A percentile compares a stretch with the other conserved stretches of the same genome.
phyloP scores from a whole-genome alignment of 2,797 vertebrate species.

The Arctocebus calabarensis region DNA sequence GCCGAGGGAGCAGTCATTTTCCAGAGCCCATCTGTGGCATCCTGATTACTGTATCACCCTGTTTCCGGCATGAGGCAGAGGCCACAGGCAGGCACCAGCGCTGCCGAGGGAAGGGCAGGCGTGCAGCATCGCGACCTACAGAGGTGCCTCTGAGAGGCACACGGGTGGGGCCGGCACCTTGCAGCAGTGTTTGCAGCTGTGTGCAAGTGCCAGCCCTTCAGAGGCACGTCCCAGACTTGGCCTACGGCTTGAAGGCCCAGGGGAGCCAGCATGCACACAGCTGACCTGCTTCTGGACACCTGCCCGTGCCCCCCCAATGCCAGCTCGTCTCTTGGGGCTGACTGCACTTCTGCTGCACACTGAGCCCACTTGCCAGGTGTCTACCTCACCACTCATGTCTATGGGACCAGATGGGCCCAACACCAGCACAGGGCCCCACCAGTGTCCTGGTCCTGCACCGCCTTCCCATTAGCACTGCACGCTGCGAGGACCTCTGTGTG shows the following conservation, averaged over 20 bases:
- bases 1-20: constrained; percentile 86
- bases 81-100: constrained; percentile 58
- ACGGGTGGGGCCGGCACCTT: constrained; percentile 58
- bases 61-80: constrained; percentile 80
- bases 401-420: accelerated
- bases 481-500: neutral
- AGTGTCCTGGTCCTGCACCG: neutral
- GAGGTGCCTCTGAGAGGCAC: constrained; percentile 28
- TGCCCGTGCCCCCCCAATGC: accelerated
- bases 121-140: constrained; percentile 74
- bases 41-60: constrained; percentile 87
- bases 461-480: neutral
- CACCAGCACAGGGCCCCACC: too few relatives aligned
- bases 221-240: neutral
- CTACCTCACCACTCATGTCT: neutral
- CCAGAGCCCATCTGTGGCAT: constrained; percentile 84
- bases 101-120: constrained; percentile 80
- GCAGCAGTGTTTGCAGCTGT: neutral
- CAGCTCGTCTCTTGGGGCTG: neutral
- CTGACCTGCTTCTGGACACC: neutral
- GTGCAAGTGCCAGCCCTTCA: neutral
- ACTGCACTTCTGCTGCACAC: neutral
- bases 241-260: neutral
- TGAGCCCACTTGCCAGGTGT: accelerated
- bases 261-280: neutral